A percentile compares a stretch with the other conserved stretches of the same genome.
These are phyloP conservation scores for Hippocampus barbouri DNA, from an alignment of 2,113 vertebrate genomes.

Conservation along the genomic window DNA sequence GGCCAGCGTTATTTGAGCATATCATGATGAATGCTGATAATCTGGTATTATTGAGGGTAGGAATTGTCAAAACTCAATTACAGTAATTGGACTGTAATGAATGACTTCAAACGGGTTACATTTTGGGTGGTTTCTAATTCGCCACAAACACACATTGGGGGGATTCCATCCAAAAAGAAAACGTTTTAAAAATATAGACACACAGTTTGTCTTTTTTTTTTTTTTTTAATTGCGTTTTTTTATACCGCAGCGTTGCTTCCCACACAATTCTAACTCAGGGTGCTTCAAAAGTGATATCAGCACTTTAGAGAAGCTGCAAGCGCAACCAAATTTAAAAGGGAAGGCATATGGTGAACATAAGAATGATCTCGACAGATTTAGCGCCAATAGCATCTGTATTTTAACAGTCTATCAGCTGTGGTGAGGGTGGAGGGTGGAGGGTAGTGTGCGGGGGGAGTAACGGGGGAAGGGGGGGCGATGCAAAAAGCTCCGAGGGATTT, in stretches of 20 bases:
- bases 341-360: conserved; percentile 43
- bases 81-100: conserved; percentile 59
- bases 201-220: conserved; percentile 19
- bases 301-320: conserved; percentile 42
- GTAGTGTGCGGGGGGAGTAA: conserved; percentile 4
- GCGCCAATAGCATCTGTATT: conserved; percentile 56
- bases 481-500: conserved; percentile 65
- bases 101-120: conserved; percentile 46
- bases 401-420: conserved; percentile 56
- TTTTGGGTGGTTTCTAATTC: conserved; percentile 21
- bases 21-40: conserved; percentile 67
- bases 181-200: conserved; percentile 20
- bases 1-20: conserved; percentile 60
- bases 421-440: conserved; percentile 42
- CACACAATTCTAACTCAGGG: conserved; percentile 34
- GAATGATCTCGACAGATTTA: conserved; percentile 43
- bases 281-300: conserved; percentile 47
- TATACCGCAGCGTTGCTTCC: conserved; percentile 11
- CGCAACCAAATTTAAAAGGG: conserved; percentile 30
- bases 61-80: conserved; percentile 68
- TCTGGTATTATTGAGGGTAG: conserved; percentile 66
- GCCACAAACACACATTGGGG: conserved; percentile 4
- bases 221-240: not conserved
- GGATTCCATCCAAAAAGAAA: conserved; percentile 16
- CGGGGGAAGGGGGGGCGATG: not conserved